phyloP scores from a whole-genome alignment of 1,140 invertebrate genomes.

The Brachionus calyciflorus region DNA sequence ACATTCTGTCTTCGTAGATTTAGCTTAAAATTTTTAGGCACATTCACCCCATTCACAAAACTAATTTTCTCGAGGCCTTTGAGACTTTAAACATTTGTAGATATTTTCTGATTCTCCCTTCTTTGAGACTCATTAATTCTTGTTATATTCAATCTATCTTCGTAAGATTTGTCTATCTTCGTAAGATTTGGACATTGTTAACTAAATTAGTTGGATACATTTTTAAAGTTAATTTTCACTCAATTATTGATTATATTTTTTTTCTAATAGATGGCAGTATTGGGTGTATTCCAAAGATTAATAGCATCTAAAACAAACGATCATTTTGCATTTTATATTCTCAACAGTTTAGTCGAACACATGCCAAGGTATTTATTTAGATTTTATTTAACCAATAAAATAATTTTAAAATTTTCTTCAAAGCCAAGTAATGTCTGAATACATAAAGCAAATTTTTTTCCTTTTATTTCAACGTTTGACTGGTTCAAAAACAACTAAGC shows the following conservation, averaged over 20 bases:
- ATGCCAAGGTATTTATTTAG: slow-evolving; percentile 65
- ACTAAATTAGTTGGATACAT: too few species aligned
- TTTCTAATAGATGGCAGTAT: slow-evolving; percentile 70
- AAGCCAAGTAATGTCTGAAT: slow-evolving; percentile 68
- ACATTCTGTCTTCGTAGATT: too few species aligned
- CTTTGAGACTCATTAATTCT: too few species aligned
- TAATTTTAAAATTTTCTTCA: background rate
- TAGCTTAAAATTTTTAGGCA: too few species aligned
- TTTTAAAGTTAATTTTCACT: background rate
- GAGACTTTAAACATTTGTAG: too few species aligned
- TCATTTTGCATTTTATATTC: slow-evolving; percentile 87
- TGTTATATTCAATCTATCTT: too few species aligned
- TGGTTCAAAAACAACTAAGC: slow-evolving; percentile 89
- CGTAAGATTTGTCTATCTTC: too few species aligned
- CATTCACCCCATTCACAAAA: too few species aligned
- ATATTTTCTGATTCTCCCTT: too few species aligned
- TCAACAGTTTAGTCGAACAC: slow-evolving; percentile 77
- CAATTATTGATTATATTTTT: background rate
- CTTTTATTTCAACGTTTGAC: slow-evolving; percentile 85
- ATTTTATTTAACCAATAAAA: background rate
- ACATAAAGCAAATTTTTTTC: slow-evolving; percentile 81
- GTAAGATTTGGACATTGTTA: too few species aligned
- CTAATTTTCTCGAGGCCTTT: too few species aligned
- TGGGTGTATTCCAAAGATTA: slow-evolving; percentile 93
- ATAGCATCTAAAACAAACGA: slow-evolving; percentile 91